phyloP scores from a whole-genome alignment of 2,797 vertebrate species.

The Centropyge bicolor region DNA sequence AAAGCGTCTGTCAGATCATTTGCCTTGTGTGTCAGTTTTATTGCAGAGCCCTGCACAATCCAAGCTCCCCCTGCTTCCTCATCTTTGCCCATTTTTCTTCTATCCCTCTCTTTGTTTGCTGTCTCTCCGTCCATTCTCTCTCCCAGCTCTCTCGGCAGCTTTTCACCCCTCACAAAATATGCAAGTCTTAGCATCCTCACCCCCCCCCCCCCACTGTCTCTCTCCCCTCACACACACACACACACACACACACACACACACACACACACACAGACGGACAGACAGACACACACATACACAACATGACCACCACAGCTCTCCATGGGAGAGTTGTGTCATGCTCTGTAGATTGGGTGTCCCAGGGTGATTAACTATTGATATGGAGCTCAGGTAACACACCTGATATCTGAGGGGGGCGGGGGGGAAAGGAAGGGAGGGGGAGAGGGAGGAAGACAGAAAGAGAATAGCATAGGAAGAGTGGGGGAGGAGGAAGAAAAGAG shows the following conservation, averaged over 20 bases:
- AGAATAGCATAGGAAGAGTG: slow-evolving; percentile 49
- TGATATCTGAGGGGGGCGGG: slow-evolving; percentile 81
- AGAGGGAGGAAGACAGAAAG: slow-evolving; percentile 27
- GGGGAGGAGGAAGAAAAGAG: slow-evolving; percentile 18
- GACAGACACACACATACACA: slow-evolving; percentile 37
- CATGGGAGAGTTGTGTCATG: slow-evolving; percentile 68
- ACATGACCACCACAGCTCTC: slow-evolving; percentile 49
- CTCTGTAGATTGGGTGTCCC: slow-evolving; percentile 91
- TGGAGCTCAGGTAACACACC: slow-evolving; percentile 89
- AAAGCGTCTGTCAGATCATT: slow-evolving; percentile 5
- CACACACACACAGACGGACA: slow-evolving; percentile 24
- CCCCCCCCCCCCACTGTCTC: no score
- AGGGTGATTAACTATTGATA: slow-evolving; percentile 95
- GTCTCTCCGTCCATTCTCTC: background rate
- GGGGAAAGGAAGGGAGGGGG: slow-evolving; percentile 15
- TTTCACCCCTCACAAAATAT: slow-evolving; percentile 38
- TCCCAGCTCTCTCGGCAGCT: slow-evolving; percentile 37
- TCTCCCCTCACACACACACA: background rate
- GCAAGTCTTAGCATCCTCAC: slow-evolving; percentile 14
- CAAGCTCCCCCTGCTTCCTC: background rate
- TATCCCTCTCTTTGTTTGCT: slow-evolving; percentile 25
- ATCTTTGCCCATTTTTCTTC: background rate
- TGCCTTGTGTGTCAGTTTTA: slow-evolving; percentile 19
- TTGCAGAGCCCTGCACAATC: slow-evolving; percentile 8
- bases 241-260: slow-evolving; percentile 18